These are phyloP conservation scores for Thaleichthys pacificus DNA, from an alignment of 2,797 vertebrate genomes.

Conservation along the genomic window DNA sequence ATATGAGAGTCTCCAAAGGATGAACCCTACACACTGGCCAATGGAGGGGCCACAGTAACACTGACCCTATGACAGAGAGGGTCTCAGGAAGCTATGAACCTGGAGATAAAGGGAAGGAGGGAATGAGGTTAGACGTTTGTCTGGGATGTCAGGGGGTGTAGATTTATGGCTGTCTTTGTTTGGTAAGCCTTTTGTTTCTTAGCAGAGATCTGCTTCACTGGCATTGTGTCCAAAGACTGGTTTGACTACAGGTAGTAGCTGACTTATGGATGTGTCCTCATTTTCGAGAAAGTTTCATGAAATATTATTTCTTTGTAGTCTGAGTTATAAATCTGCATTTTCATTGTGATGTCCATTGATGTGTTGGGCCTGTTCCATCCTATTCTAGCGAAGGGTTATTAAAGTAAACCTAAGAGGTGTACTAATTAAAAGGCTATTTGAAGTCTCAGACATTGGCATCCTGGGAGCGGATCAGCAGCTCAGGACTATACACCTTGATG, in stretches of 20 bases:
- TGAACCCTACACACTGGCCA: slow-evolving; percentile 55
- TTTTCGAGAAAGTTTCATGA: neutral
- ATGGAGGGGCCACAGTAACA: slow-evolving; percentile 60
- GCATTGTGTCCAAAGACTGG: slow-evolving; percentile 1
- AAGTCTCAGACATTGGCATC: slow-evolving; percentile 16
- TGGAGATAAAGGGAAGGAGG: slow-evolving; percentile 35
- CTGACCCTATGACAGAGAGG: slow-evolving; percentile 53
- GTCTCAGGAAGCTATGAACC: slow-evolving; percentile 40
- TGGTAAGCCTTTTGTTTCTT: neutral
- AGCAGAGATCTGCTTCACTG: neutral
- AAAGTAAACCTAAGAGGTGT: slow-evolving; percentile 6
- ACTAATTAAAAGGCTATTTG: slow-evolving; percentile 22
- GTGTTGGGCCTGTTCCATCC: slow-evolving; percentile 23
- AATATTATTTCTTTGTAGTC: neutral
- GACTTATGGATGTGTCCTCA: neutral
- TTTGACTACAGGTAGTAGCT: neutral
- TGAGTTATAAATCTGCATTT: slow-evolving; percentile 9
- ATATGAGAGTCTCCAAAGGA: slow-evolving; percentile 59
- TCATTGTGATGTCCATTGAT: slow-evolving; percentile 14
- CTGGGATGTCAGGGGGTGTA: slow-evolving; percentile 3
- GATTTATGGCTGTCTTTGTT: slow-evolving; percentile 8
- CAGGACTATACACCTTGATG: slow-evolving; percentile 31
- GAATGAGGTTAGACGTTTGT: slow-evolving; percentile 27
- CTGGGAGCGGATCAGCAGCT: slow-evolving; percentile 21
- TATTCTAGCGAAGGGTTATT: slow-evolving; percentile 28